phyloP scores from a whole-genome alignment of 2,888 invertebrate genomes.

The Zeuzera pyrina region DNA sequence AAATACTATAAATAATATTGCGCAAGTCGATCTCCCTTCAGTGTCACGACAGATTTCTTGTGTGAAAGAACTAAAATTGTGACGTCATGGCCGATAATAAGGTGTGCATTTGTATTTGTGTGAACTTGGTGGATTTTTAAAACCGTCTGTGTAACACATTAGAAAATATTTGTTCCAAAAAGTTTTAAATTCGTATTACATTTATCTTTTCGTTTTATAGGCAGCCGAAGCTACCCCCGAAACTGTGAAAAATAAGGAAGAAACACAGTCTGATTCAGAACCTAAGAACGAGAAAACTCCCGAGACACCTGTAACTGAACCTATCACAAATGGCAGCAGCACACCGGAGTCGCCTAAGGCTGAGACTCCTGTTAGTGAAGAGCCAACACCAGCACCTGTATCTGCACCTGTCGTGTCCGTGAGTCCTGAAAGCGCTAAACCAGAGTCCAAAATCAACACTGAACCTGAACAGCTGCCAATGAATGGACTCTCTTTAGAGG shows the following conservation, averaged over 20 bases:
- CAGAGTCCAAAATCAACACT: constrained; percentile 29
- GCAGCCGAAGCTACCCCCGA: constrained; percentile 50
- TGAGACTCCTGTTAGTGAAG: constrained; percentile 23
- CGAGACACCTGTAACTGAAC: constrained; percentile 65
- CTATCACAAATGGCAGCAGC: constrained; percentile 59
- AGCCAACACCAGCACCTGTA: constrained; percentile 11
- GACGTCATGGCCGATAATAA: constrained; percentile 46
- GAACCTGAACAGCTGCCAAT: constrained; percentile 53
- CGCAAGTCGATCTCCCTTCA: constrained; percentile 38
- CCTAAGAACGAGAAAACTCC: constrained; percentile 54
- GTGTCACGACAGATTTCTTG: constrained; percentile 31
- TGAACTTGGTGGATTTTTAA: neutral
- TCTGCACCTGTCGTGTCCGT: constrained; percentile 18
- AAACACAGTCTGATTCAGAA: constrained; percentile 39
- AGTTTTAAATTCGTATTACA: constrained; percentile 1
- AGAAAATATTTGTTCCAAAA: neutral
- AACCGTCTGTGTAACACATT: constrained; percentile 1
- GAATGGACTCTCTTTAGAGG: constrained; percentile 55
- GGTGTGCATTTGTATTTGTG: constrained; percentile 26
- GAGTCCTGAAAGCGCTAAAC: constrained; percentile 29
- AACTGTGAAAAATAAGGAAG: constrained; percentile 40
- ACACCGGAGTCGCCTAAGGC: constrained; percentile 53
- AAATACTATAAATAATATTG: constrained; percentile 45
- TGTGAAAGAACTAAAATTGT: constrained; percentile 19
- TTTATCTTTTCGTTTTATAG: constrained; percentile 31